phyloP scores from a whole-genome alignment of 2,888 invertebrate genomes.

The Lasioglossum leucozonium region DNA sequence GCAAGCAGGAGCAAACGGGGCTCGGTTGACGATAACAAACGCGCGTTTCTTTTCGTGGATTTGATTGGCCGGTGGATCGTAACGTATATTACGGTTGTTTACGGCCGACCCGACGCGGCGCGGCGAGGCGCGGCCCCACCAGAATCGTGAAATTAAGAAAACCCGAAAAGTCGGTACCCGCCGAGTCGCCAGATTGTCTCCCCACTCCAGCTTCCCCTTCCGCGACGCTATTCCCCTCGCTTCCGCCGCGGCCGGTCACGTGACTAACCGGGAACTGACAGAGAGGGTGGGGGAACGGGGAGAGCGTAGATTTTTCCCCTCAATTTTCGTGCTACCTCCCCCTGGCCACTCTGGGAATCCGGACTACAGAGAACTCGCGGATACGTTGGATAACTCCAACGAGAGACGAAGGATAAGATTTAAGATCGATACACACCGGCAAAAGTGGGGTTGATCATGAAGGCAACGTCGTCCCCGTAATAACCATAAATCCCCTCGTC shows the following conservation, averaged over 20 bases:
- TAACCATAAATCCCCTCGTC: constrained; percentile 59
- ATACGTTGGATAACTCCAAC: constrained; percentile 19
- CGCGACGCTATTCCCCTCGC: no score
- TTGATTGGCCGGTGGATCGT: constrained; percentile 22
- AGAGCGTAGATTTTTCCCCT: no score
- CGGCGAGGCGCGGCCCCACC: not conserved
- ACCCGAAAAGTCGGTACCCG: constrained; percentile 5
- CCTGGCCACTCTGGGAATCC: no score
- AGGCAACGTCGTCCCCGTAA: constrained; percentile 40
- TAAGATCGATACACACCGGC: constrained; percentile 21
- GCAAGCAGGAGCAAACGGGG: constrained; percentile 17
- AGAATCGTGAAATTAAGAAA: constrained; percentile 42
- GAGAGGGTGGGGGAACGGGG: no score
- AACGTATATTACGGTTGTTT: constrained; percentile 35
- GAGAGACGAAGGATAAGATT: constrained; percentile 33
- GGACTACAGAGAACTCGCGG: no score
- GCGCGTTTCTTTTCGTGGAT: constrained; percentile 12
- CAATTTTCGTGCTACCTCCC: no score
- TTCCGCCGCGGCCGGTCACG: no score
- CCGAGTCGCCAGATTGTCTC: no score
- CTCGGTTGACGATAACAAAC: constrained; percentile 38
- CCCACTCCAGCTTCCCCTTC: no score
- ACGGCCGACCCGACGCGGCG: not conserved
- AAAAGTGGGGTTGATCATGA: constrained; percentile 18
- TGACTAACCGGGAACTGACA: no score